These are phyloP conservation scores for Sipha maydis DNA, from an alignment of 2,888 invertebrate genomes.

Conservation along the genomic window DNA sequence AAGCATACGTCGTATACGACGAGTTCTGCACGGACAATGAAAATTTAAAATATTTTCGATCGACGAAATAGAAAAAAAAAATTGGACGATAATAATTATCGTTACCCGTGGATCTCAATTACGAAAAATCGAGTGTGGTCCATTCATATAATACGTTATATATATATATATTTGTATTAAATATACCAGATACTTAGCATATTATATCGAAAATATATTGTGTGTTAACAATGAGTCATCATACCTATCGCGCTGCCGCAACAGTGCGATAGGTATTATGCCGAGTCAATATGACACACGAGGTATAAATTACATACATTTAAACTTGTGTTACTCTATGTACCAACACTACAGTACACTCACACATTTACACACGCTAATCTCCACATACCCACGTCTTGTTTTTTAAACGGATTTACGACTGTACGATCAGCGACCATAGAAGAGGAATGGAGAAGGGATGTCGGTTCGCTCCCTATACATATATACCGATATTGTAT, in stretches of 20 bases:
- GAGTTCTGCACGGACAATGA: constrained; percentile 16
- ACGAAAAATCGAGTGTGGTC: neutral
- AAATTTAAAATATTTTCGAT: neutral
- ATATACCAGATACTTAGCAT: too few relatives aligned
- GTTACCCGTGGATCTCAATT: neutral
- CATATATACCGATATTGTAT: neutral
- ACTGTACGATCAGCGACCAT: neutral
- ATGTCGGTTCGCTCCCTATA: neutral
- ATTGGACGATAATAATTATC: too few relatives aligned
- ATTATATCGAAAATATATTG: neutral
- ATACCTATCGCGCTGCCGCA: neutral
- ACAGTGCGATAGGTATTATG: neutral
- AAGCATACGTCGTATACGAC: too few relatives aligned
- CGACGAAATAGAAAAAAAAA: neutral
- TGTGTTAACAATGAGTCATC: constrained; percentile 55
- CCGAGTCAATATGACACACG: neutral
- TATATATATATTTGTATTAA: neutral
- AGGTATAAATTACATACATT: neutral
- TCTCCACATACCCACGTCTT: neutral
- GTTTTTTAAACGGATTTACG: neutral
- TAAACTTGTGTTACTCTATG: neutral
- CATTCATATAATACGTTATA: neutral
- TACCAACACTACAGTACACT: neutral
- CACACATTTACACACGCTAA: neutral
- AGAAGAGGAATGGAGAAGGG: neutral